Conservation (phyloP, 2,797 vertebrate genomes). For the Distichodus sexfasciatus region DNA sequence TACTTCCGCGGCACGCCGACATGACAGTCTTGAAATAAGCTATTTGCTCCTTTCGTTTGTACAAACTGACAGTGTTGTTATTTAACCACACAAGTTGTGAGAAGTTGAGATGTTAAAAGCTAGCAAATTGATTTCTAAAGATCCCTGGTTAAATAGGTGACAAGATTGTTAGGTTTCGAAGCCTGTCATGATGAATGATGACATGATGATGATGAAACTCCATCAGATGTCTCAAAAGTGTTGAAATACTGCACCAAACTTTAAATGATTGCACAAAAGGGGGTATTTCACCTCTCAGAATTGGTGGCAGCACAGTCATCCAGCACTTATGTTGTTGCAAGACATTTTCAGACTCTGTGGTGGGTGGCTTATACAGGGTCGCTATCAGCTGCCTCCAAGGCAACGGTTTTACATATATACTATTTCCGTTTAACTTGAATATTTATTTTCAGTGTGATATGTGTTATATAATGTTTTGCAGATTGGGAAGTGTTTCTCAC, state of each 20-base stretch:
- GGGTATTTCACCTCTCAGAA: constrained; percentile 9
- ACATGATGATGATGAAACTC: background rate
- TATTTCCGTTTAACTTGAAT: no score
- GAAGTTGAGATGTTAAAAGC: no score
- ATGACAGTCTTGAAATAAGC: no score
- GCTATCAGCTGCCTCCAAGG: background rate
- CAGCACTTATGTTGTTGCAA: background rate
- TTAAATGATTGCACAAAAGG: constrained; percentile 4
- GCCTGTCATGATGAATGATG: background rate
- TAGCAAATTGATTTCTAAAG: no score
- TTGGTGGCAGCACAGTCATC: constrained; percentile 8
- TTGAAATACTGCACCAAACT: background rate
- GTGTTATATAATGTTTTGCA: no score
- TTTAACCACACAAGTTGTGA: no score
- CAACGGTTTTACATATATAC: background rate
- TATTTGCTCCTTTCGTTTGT: no score
- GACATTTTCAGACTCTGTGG: constrained; percentile 3
- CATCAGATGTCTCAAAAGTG: background rate
- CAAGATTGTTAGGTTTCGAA: background rate
- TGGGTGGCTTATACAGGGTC: background rate
- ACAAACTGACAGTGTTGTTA: no score
- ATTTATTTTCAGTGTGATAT: no score
- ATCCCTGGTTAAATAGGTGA: background rate
- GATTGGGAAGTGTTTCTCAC: background rate
- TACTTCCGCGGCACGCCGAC: no score